Evolutionary conservation across 2,888 invertebrate species (phyloP).

Genomic region (Brachypalpus laphriformis): DNA sequence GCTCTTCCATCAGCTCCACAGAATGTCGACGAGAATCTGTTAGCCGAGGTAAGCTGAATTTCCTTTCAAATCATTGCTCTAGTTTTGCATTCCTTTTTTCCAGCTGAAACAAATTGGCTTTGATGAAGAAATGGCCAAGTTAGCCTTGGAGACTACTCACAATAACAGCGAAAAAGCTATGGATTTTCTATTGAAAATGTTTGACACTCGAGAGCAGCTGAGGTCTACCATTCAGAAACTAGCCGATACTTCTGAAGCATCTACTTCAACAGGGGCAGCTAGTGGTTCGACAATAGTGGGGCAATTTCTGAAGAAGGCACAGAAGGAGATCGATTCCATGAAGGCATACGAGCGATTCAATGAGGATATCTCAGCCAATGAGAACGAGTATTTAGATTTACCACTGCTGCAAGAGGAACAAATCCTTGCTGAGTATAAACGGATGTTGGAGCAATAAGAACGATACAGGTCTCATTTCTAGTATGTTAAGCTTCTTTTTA

Average conservation of each 20-base stretch:
- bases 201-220: conserved; percentile 77
- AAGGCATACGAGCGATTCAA: conserved; percentile 85
- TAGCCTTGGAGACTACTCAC: conserved; percentile 84
- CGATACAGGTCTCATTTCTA: background rate
- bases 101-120: conserved; percentile 85
- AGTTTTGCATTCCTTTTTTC: conserved; percentile 82
- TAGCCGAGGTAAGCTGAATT: conserved; percentile 75
- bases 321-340: conserved; percentile 78
- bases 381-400: conserved; percentile 90
- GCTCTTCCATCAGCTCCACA: conserved; percentile 71
- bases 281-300: conserved; percentile 68
- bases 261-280: conserved; percentile 75
- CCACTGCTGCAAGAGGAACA: conserved; percentile 88
- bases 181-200: conserved; percentile 84
- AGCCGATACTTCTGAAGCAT: conserved; percentile 76
- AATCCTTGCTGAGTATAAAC: conserved; percentile 87
- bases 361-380: conserved; percentile 84
- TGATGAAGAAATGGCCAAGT: conserved; percentile 83
- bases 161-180: conserved; percentile 86
- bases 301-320: conserved; percentile 76
- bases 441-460: conserved; percentile 83
- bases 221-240: conserved; percentile 78
- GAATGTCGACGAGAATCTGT: conserved; percentile 74
- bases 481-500: conserved; percentile 3
- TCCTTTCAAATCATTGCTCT: background rate